These are phyloP conservation scores for Cladorhizidae sp. DNA, from an alignment of 37 sponge, comb jelly and placozoan species.

Conservation along the genomic window DNA sequence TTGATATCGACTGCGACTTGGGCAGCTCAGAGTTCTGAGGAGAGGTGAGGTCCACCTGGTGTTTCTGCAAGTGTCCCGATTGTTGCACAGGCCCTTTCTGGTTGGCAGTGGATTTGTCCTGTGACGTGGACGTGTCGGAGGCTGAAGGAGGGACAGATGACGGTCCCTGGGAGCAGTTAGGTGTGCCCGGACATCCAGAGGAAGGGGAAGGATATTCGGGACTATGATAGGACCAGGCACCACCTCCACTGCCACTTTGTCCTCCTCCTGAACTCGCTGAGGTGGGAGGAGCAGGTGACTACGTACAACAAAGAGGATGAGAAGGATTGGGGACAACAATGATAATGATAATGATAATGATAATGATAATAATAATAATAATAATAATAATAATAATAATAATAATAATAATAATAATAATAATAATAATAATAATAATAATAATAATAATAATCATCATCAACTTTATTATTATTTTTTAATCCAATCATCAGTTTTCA, in stretches of 20 bases:
- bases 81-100: background rate
- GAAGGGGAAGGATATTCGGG: background rate
- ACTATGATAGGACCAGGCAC: constrained; percentile 7
- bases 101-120: background rate
- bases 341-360: too few relatives aligned
- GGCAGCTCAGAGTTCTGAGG: constrained; percentile 17
- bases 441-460: too few relatives aligned
- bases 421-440: too few relatives aligned
- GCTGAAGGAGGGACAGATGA: background rate
- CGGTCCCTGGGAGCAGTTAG: background rate
- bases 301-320: background rate
- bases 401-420: too few relatives aligned
- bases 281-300: constrained; percentile 5
- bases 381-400: too few relatives aligned
- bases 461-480: too few relatives aligned
- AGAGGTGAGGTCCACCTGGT: background rate
- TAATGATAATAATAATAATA: too few relatives aligned
- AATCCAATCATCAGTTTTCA: too few relatives aligned
- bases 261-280: background rate
- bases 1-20: constrained; percentile 57
- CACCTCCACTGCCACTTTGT: background rate
- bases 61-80: background rate
- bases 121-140: background rate
- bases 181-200: constrained; percentile 24
- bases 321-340: too few relatives aligned